A percentile compares a stretch with the other conserved stretches of the same genome.
phyloP scores from a whole-genome alignment of 1,140 invertebrate species.

The Hyposmocoma kahamanoa region DNA sequence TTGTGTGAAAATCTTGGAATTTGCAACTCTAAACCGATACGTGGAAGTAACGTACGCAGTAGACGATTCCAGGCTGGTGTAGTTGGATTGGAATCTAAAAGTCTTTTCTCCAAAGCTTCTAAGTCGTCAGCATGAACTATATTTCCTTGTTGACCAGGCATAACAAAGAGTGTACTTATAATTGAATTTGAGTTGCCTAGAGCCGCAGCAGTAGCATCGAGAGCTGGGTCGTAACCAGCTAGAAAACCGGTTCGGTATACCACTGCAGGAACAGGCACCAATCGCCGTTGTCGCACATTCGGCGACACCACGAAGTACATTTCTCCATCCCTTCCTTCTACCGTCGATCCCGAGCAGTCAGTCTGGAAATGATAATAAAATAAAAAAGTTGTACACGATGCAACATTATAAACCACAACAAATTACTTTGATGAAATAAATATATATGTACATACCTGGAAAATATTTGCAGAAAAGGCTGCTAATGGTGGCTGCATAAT shows the following conservation, averaged over 20 bases:
- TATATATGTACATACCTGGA: conserved; percentile 73
- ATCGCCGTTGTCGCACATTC: conserved; percentile 82
- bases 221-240: conserved; percentile 85
- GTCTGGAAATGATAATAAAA: conserved; percentile 79
- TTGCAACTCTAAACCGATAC: conserved; percentile 84
- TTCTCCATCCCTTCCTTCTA: conserved; percentile 84
- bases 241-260: conserved; percentile 84
- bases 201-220: conserved; percentile 87
- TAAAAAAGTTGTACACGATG: no score
- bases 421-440: not conserved
- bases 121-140: conserved; percentile 84
- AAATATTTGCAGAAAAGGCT: conserved; percentile 85
- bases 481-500: conserved; percentile 82
- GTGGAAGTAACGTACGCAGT: conserved; percentile 80
- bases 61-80: conserved; percentile 83
- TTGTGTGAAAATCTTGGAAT: conserved; percentile 88
- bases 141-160: conserved; percentile 85
- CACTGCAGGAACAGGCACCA: conserved; percentile 87
- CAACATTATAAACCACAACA: no score
- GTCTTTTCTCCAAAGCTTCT: conserved; percentile 79
- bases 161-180: conserved; percentile 84
- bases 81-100: conserved; percentile 79
- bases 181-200: conserved; percentile 81
- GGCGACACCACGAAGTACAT: conserved; percentile 89
- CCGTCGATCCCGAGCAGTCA: conserved; percentile 81